phyloP scores from a whole-genome alignment of 2,797 vertebrate genomes.

The Podarcis lilfordi region DNA sequence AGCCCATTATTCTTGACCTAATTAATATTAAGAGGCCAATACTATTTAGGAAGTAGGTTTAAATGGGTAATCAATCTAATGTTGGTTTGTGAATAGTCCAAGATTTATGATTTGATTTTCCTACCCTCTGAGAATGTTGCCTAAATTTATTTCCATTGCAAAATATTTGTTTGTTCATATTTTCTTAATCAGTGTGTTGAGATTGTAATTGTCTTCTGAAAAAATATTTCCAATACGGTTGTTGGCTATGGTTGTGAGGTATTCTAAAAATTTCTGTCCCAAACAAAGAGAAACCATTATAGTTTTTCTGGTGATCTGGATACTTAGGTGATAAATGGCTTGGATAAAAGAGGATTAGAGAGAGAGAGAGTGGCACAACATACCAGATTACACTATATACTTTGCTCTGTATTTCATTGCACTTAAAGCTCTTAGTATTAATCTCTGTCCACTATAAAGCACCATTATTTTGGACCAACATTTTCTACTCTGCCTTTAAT shows the following conservation, averaged over 20 bases:
- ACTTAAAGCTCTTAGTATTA: constrained; percentile 11
- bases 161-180: background rate
- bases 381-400: background rate
- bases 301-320: background rate
- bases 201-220: background rate
- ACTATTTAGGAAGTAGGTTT: constrained; percentile 49
- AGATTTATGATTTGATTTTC: constrained; percentile 29
- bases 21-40: constrained; percentile 60
- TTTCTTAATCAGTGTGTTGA: background rate
- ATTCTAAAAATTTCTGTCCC: background rate
- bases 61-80: constrained; percentile 63
- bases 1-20: constrained; percentile 61
- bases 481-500: background rate
- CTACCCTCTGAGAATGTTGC: constrained; percentile 7
- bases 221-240: constrained; percentile 14
- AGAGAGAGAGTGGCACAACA: background rate
- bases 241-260: background rate
- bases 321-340: background rate
- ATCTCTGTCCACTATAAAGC: background rate
- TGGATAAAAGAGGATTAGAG: constrained; percentile 24
- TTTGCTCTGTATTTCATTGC: background rate
- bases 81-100: constrained; percentile 2
- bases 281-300: background rate
- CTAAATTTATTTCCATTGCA: constrained; percentile 37
- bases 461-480: background rate